Evolutionary conservation across 2,797 vertebrate species (phyloP), one percentile per base, ranked within the genome.

Genomic region (Sphenodon punctatus): DNA sequence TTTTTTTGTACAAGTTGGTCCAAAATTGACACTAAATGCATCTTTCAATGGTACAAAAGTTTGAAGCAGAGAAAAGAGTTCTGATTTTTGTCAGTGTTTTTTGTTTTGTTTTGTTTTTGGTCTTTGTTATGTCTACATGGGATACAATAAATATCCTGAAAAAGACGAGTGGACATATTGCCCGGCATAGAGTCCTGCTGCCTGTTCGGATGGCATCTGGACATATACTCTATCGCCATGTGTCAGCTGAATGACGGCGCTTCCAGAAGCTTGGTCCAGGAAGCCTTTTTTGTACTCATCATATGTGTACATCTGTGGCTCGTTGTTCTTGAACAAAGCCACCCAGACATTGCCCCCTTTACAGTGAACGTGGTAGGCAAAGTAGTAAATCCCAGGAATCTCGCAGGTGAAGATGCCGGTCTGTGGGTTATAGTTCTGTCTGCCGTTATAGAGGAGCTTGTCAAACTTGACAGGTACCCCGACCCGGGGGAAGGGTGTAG

Each of bases 281-380:
- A 96, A 98, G 75, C 98, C 97, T 89, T 99, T 99, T 90, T 97
- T 98, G 94, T 97, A 98, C 91, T 99, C 98, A 0, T 99, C 98
- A 0, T 99, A 99, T 0, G 98, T 99, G 94, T 99, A 99, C 98
- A 99, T 99, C 43, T 99, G 93, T 1, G 99, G 97, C 91, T 99
- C 97, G 32, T 97, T 98, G 96, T 99, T 99, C 94, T 97, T 98
- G 95, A 97, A 99, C 80, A 99, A 93, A 1, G 98, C 98, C 80
- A 99, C 97, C 99, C 99, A 99, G 67, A 99, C 96, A 3, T 98
- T 99, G 51, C 96, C 95, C 53, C 98, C 98, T 95, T 99, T 99
- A 93, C 98, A 99, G 95, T 99, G 97, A 80, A 99, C 92, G 0
- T 99, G 98, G 91, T 99, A 99, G 32, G 96, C 96, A 27, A 99